Base-by-base conservation (phyloP, 2,113 vertebrate species). In the Zeus faber region DNA sequence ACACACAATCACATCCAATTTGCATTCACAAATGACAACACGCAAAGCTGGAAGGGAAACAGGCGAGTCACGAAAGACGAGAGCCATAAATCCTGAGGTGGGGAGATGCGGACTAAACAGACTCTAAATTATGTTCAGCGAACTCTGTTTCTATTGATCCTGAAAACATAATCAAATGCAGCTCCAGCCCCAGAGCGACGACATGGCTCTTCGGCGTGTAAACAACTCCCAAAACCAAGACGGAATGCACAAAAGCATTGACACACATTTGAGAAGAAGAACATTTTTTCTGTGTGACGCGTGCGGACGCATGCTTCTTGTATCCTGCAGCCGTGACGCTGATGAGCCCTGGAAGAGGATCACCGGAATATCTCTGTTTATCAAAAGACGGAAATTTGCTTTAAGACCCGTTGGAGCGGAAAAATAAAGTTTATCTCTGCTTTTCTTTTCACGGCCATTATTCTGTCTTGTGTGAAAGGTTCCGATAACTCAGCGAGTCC, bases 1-100 rank as follows among this genome's bases (percentile, higher is more conserved):
- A 70, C 64, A 61, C 68, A 70, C 72, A 81, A 80, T 81, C 76
- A 77, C 53, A 70, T 78, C 57, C 72, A 79, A 70, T 81, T 77
- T 75, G 64, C 61, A 62, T 62, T 81, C 65, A 79, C 66, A 68
- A 75, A 74, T 46, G 76, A 82, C 74, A 76, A 80, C 76, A 80
- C 3, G 35, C 49, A 57, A 59, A 53, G 66, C 75, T 81, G 77
- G 72, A 76, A 71, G 62, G 51, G 17, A 72, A 17, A 77, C 70
- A 76, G 54, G 58, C 46, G 64, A 74, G 76, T 58, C 10, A 55
- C 55, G 39, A 29, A 72, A 73, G 64, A 54, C 43, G 49, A 74
- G 67, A 76, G 48, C 29, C 58, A 76, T 73, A 63, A 77, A 76
- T 79, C 67, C 40, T 39, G 1, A 13, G 65, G 43, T 40, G 70